Conservation (phyloP, 1,140 invertebrate genomes). For the Drosophila santomea region DNA sequence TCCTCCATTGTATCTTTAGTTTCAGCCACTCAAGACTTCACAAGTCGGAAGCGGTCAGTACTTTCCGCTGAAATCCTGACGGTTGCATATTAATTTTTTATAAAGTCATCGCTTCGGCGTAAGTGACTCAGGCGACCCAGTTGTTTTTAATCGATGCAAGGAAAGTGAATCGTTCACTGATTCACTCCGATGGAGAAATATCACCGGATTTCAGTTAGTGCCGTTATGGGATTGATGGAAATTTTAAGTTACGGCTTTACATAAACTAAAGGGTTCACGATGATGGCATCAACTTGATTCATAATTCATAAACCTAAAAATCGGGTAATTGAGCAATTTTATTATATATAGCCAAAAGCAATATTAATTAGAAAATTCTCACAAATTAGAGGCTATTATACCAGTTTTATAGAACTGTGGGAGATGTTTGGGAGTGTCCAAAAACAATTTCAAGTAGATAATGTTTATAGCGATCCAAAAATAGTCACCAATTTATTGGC, state of each 20-base stretch:
- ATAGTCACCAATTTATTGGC: slow-evolving; percentile 34
- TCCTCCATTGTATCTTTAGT: slow-evolving; percentile 23
- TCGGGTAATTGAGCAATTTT: background rate
- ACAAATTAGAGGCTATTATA: background rate
- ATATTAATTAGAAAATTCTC: background rate
- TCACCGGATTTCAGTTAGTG: slow-evolving; percentile 1
- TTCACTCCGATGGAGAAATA: slow-evolving; percentile 4
- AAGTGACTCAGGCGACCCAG: slow-evolving; percentile 36
- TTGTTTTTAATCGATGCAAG: slow-evolving; percentile 20
- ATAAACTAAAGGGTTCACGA: no score
- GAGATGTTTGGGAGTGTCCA: slow-evolving; percentile 20
- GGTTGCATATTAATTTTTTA: slow-evolving; percentile 35
- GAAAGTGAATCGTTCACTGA: slow-evolving; percentile 42
- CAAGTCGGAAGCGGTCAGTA: slow-evolving; percentile 24
- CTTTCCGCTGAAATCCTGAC: slow-evolving; percentile 32
- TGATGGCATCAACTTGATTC: no score
- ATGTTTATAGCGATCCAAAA: slow-evolving; percentile 35
- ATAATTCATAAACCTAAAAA: background rate
- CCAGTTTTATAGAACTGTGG: background rate
- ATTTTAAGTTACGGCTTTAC: background rate
- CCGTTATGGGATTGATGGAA: background rate
- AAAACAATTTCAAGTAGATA: slow-evolving; percentile 30
- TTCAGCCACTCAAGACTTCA: slow-evolving; percentile 17
- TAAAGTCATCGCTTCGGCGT: slow-evolving; percentile 10
- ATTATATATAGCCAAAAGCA: background rate